Evolutionary conservation across 2,113 vertebrate species (phyloP).

Genomic region (Choloepus hoffmanni): DNA sequence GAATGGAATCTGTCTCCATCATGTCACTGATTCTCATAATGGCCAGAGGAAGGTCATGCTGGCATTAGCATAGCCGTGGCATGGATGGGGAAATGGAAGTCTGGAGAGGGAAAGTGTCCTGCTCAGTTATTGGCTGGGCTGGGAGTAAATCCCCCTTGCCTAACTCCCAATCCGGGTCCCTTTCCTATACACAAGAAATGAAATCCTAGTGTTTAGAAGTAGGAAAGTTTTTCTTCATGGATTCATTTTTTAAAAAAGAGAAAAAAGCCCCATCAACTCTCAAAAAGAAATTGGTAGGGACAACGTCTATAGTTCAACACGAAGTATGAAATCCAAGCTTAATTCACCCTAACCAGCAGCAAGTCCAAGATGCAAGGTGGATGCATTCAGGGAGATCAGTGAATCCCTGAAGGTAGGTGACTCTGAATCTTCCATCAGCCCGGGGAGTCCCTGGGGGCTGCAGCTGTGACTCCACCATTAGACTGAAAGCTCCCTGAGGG

Average conservation of each 20-base stretch:
- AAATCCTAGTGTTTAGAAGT: background rate
- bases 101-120: background rate
- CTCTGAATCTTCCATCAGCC: background rate
- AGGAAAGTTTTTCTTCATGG: background rate
- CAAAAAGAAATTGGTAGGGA: background rate
- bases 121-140: background rate
- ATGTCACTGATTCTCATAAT: background rate
- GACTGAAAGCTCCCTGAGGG: background rate
- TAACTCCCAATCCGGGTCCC: background rate
- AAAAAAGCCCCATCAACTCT: too few species aligned
- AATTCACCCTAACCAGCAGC: background rate
- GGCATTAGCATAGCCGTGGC: rapidly evolving
- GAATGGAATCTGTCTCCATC: background rate
- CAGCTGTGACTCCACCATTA: background rate
- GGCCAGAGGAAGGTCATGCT: background rate
- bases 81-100: background rate
- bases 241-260: background rate
- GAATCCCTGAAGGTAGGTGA: background rate
- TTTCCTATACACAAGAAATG: background rate
- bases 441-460: too few species aligned
- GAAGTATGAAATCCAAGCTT: background rate
- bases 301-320: background rate
- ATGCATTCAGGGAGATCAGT: background rate
- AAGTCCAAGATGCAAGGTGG: background rate
- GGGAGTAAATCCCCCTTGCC: background rate